These are phyloP conservation scores for Propithecus deckenii DNA, from an alignment of 2,797 vertebrate species.

Conservation along the genomic window DNA sequence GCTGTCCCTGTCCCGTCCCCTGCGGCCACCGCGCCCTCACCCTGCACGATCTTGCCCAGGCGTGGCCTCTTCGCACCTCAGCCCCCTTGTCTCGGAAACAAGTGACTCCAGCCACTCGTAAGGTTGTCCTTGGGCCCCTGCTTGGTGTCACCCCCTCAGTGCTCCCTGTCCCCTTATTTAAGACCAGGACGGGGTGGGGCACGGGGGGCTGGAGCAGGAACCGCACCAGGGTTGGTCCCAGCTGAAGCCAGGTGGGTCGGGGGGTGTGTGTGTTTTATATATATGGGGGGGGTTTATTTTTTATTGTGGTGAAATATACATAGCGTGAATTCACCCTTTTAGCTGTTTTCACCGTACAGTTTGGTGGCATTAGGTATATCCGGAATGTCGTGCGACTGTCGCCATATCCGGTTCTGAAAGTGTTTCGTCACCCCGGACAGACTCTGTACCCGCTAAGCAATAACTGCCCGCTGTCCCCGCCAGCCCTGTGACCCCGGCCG, in stretches of 20 bases:
- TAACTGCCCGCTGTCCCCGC: neutral
- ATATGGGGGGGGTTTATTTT: neutral
- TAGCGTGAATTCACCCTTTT: neutral
- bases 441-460: neutral
- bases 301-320: neutral
- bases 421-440: neutral
- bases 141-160: neutral
- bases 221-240: neutral
- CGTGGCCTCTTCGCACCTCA: fast-evolving
- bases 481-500: neutral
- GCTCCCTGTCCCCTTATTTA: neutral
- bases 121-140: fast-evolving
- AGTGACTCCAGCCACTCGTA: neutral
- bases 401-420: neutral
- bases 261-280: neutral
- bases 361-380: too few species aligned
- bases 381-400: neutral
- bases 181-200: too few species aligned
- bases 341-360: neutral
- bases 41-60: too few species aligned
- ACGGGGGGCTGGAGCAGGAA: fast-evolving
- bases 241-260: neutral
- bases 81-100: neutral
- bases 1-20: fast-evolving
- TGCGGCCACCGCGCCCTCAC: fast-evolving